Evolutionary conservation across 1,140 invertebrate genomes (phyloP).

Genomic region (Drosophila biarmipes): DNA sequence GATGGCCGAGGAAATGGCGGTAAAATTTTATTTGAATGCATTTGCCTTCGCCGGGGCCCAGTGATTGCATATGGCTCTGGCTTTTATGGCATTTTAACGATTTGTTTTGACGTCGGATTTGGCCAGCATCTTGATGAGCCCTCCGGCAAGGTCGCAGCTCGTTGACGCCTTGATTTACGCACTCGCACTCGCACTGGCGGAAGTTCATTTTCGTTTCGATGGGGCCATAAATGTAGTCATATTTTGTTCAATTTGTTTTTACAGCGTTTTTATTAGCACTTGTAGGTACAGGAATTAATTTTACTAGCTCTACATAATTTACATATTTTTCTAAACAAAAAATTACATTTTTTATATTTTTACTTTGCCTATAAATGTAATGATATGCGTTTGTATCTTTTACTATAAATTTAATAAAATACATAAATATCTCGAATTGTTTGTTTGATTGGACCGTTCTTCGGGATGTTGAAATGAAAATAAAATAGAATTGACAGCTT

Average conservation of each 20-base stretch:
- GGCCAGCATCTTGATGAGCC: conserved; percentile 52
- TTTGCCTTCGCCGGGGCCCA: conserved; percentile 52
- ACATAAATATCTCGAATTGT: too few species aligned
- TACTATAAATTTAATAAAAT: too few species aligned
- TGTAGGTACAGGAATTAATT: not conserved
- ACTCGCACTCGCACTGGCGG: conserved; percentile 10
- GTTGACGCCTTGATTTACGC: conserved; percentile 64
- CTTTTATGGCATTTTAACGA: conserved; percentile 84
- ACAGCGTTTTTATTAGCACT: conserved; percentile 6
- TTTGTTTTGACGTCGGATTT: conserved; percentile 82
- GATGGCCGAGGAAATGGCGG: conserved; percentile 75
- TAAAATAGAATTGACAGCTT: too few species aligned
- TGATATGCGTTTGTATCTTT: too few species aligned
- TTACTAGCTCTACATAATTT: not conserved
- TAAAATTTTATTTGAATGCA: conserved; percentile 83
- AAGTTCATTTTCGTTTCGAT: conserved; percentile 22
- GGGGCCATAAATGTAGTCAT: conserved; percentile 11
- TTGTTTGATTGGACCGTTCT: too few species aligned
- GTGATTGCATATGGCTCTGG: conserved; percentile 70
- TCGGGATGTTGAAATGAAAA: too few species aligned
- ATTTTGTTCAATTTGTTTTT: conserved; percentile 14
- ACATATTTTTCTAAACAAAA: not conserved
- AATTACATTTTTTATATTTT: too few species aligned
- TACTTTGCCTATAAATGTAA: too few species aligned
- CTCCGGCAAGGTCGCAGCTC: conserved; percentile 52